A percentile compares a stretch with the other conserved stretches of the same genome.
phyloP scores from a whole-genome alignment of 2,888 invertebrate genomes.

The Tenthredo amoena region DNA sequence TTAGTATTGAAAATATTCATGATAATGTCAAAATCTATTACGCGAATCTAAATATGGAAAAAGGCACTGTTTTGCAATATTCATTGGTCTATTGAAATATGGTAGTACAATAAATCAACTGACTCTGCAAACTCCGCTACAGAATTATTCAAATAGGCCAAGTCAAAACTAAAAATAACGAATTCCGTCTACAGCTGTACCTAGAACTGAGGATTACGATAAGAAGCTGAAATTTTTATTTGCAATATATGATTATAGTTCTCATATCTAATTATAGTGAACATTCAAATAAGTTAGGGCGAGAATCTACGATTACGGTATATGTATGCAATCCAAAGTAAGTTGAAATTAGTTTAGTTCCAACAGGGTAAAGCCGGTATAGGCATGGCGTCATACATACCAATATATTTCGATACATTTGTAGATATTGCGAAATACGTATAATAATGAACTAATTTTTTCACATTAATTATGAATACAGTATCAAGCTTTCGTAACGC shows the following conservation, averaged over 20 bases:
- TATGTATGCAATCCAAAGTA: background rate
- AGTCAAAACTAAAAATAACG: background rate
- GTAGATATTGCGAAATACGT: background rate
- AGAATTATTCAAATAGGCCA: background rate
- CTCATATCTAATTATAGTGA: background rate
- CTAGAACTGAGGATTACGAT: background rate
- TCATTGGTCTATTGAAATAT: background rate
- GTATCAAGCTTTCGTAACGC: too few species aligned
- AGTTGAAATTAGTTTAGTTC: background rate
- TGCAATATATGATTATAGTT: background rate
- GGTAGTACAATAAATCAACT: background rate
- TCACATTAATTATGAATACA: background rate
- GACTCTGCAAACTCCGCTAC: background rate
- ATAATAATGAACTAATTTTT: background rate
- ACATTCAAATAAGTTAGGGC: background rate
- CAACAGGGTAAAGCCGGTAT: background rate
- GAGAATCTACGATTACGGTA: background rate
- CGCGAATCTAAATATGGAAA: background rate
- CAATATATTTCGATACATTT: background rate
- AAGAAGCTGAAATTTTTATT: background rate
- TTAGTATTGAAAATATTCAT: background rate
- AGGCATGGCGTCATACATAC: background rate
- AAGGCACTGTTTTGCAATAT: background rate
- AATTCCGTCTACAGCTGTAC: background rate
- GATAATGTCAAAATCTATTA: too few species aligned